Evolutionary conservation across 2,113 vertebrate species (phyloP), one percentile per base, ranked within the genome.

Genomic region (Nannospalax galili): DNA sequence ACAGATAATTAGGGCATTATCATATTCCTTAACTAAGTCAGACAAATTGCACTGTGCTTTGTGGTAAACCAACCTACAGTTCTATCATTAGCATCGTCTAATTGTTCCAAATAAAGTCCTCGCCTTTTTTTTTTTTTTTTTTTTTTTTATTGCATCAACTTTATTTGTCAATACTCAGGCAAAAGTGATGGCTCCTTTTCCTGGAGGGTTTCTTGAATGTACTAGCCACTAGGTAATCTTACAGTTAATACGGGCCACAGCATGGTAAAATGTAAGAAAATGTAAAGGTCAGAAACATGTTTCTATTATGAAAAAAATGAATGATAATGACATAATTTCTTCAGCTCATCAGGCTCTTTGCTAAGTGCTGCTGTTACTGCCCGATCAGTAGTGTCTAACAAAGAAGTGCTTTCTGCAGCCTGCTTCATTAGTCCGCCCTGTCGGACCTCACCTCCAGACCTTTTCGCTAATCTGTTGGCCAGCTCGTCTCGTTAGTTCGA

Each of bases 381-480:
- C 98, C 98, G 98, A 98, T 98, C 98, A 98, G 98, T 98, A 98
- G 98, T 98, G 98, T 98, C 95, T 98, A 98, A 99, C 98, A 99
- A 99, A 98, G 98, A 97, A 98, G 96, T 98, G 98, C 98, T 99
- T 98, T 98, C 98, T 97, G 97, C 97, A 98, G 98, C 97, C 97
- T 98, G 98, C 98, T 98, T 98, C 98, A 98, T 99, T 98, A 99
- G 98, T 92, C 98, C 98, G 98, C 98, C 98, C 98, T 98, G 98
- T 98, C 98, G 98, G 98, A 98, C 98, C 98, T 98, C 98, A 99
- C 99, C 99, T 99, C 99, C 96, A 99, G 98, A 98, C 99, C 99
- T 98, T 99, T n/a, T 99, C 95, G 99, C 99, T 98, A 99, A 99
- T 97, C 99, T 99, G 98, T 99, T 99, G 98, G 99, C 99, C 96